Conservation (phyloP, 2,113 vertebrate species). For the Microcebus griseorufus region DNA sequence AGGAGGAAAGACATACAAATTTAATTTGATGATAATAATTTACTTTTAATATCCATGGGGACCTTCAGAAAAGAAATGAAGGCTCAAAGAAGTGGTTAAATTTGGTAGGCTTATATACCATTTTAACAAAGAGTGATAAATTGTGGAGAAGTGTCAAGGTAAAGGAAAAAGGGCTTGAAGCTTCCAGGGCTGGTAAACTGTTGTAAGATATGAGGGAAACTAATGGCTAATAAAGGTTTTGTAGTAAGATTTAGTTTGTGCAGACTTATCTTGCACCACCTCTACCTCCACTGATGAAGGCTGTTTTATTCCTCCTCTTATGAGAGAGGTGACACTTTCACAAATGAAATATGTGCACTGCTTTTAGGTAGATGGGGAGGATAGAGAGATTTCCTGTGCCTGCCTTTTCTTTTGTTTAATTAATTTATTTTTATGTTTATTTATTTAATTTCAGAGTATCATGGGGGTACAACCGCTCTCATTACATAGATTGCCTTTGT, state of each 20-base stretch:
- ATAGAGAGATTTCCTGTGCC: neutral
- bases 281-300: neutral
- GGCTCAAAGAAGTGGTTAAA: neutral
- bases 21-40: neutral
- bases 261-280: neutral
- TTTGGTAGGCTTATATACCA: neutral
- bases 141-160: neutral
- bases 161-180: neutral
- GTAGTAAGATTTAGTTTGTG: neutral
- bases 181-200: neutral
- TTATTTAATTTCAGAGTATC: too few relatives aligned
- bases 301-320: neutral
- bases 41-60: neutral
- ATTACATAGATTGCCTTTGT: too few relatives aligned
- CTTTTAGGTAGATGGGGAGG: neutral
- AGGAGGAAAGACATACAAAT: neutral
- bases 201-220: neutral
- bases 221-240: neutral
- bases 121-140: neutral
- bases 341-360: neutral
- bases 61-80: neutral
- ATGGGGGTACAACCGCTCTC: too few relatives aligned
- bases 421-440: too few relatives aligned
- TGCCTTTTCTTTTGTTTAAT: neutral
- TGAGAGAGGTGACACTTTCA: neutral